phyloP scores from a whole-genome alignment of 1,140 invertebrate species.

The Neodiprion virginianus region DNA sequence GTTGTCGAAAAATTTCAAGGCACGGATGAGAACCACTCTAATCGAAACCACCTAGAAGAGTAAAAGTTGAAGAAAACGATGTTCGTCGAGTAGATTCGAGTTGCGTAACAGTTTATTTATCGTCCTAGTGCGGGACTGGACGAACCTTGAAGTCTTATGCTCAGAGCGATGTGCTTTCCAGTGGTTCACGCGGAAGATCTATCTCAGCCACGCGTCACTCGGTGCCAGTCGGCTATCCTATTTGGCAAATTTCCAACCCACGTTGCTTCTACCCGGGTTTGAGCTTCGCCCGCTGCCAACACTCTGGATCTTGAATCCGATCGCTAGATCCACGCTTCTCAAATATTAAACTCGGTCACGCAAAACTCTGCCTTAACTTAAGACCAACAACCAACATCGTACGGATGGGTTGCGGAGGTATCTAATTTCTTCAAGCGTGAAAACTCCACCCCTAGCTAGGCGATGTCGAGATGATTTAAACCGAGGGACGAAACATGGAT shows the following conservation, averaged over 20 bases:
- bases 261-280: background rate
- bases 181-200: background rate
- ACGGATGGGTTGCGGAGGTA: too few species aligned
- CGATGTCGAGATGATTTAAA: too few species aligned
- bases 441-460: too few species aligned
- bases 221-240: background rate
- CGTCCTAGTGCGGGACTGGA: background rate
- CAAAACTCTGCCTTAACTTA: background rate
- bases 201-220: constrained; percentile 1
- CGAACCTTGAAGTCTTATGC: background rate
- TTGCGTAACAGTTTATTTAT: background rate
- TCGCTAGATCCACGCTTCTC: background rate
- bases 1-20: too few species aligned
- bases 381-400: too few species aligned
- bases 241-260: background rate
- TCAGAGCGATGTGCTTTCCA: background rate
- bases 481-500: too few species aligned
- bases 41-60: too few species aligned
- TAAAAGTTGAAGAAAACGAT: too few species aligned
- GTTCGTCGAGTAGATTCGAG: too few species aligned
- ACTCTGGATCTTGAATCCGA: background rate
- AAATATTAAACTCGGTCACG: background rate
- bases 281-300: background rate
- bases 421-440: too few species aligned
- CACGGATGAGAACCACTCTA: too few species aligned